A percentile compares a stretch with the other conserved stretches of the same genome.
phyloP scores from a whole-genome alignment of 2,888 invertebrate species.

The Andricus curvator region DNA sequence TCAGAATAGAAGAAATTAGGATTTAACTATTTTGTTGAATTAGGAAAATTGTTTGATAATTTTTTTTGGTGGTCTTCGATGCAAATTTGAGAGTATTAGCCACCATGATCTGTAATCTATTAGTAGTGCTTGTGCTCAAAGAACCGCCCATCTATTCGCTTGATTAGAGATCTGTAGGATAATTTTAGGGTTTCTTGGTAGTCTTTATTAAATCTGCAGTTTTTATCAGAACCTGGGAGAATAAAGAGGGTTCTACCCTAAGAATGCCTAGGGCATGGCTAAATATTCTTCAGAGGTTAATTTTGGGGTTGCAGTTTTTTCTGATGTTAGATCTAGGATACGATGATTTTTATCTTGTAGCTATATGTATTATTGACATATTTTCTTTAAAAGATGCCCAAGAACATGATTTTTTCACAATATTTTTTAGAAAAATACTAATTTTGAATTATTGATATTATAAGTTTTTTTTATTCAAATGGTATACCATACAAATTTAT shows the following conservation, averaged over 20 bases:
- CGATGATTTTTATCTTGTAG: background rate
- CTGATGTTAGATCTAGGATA: background rate
- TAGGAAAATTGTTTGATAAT: background rate
- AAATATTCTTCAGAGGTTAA: background rate
- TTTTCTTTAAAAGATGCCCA: too few relatives aligned
- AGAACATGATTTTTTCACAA: too few relatives aligned
- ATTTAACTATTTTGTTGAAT: background rate
- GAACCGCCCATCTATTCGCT: background rate
- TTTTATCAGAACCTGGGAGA: background rate
- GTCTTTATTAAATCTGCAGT: too few relatives aligned
- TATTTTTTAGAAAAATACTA: too few relatives aligned
- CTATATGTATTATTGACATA: too few relatives aligned
- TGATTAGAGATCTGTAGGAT: slow-evolving; percentile 16
- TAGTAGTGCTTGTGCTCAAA: background rate
- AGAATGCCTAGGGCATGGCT: background rate
- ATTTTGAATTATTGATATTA: too few relatives aligned
- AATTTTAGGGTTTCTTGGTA: background rate
- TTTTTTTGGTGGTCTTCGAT: background rate
- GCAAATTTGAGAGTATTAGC: background rate
- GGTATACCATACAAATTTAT: too few relatives aligned
- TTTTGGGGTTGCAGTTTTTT: background rate
- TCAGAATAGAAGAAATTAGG: background rate
- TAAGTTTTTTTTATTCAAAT: too few relatives aligned
- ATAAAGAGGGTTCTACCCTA: background rate
- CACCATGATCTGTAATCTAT: background rate